Percentiles rank a stretch among this genome's conserved stretches.
phyloP scores from a whole-genome alignment of 2,888 invertebrate species.

The Falcaria lacertinaria region DNA sequence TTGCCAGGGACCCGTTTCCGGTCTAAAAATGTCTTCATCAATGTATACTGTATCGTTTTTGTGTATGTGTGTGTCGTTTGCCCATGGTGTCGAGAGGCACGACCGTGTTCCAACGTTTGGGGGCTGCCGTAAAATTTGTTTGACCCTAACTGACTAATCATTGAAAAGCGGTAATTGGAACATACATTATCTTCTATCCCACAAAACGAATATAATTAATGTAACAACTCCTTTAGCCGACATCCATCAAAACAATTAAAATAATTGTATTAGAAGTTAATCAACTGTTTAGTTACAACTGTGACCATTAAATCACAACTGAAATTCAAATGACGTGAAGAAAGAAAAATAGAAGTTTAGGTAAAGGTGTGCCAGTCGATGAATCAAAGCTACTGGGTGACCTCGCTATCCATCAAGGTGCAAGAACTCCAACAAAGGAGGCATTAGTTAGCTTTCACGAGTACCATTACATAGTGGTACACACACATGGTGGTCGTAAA shows the following conservation, averaged over 20 bases:
- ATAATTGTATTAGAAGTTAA: slow-evolving; percentile 46
- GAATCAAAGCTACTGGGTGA: slow-evolving; percentile 51
- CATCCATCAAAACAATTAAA: slow-evolving; percentile 43
- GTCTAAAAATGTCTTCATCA: too few species aligned
- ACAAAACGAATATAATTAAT: neutral
- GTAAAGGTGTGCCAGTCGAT: slow-evolving; percentile 59
- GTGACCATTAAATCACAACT: slow-evolving; percentile 56
- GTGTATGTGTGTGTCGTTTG: neutral
- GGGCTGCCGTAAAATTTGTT: too few species aligned
- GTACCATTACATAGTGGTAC: neutral
- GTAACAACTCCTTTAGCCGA: slow-evolving; percentile 28
- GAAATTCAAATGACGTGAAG: slow-evolving; percentile 53
- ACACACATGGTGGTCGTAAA: neutral
- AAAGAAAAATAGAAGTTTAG: slow-evolving; percentile 55
- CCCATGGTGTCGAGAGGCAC: neutral
- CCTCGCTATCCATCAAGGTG: slow-evolving; percentile 40
- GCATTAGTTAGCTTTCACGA: too few species aligned
- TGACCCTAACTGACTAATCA: too few species aligned
- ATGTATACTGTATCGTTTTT: neutral
- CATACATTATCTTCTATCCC: too few species aligned
- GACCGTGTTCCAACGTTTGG: neutral
- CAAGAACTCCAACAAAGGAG: neutral
- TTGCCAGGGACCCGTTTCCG: too few species aligned
- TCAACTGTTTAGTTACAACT: slow-evolving; percentile 72
- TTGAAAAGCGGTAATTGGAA: too few species aligned